Evolutionary conservation across 1,140 invertebrate species (phyloP), one percentile per base, ranked within the genome.

Genomic region (Drosophila pruinosa): DNA sequence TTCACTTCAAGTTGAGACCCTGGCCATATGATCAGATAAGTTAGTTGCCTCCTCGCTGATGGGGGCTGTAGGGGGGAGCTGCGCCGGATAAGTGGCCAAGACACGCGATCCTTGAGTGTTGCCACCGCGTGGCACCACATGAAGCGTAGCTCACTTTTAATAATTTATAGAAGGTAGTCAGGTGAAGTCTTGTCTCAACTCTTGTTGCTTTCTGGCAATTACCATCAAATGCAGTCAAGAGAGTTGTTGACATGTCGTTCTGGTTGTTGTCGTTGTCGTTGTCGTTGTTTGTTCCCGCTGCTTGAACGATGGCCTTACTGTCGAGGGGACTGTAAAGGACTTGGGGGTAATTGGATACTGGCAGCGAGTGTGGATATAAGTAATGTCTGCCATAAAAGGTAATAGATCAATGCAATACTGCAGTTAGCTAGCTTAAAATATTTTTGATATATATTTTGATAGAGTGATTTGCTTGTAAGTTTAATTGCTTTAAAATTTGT

Each of bases 101-200:
- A 63, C 68, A 71, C 68, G 68, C 68, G 68, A 71, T 63, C 38
- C 41, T 45, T 24, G 48, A 70, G 59, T 64, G 43, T 47, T 63
- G 65, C 65, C 48, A 68, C 64, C 64, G 57, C 43, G 53, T 57
- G 59, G 53, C 54, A 52, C 45, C 69, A 72, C 56, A 50, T 61
- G 54, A 15, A 67, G 52, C 63, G 61, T 43, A 71, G 28, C 70
- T 72, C 63, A 85, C 77, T 78, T 72, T 78, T 82, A 76, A 88
- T 88, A 86, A 86, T 86, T 86, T 86, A 86, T 88, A 78, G 83
- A 82, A 70, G 78, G 82, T 68, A 86, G 82, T 86, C 82, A 86
- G 82, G 82, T 86, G 82, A 86, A 86, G 78, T 75, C 82, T 74
- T 63, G 63, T 62, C 71, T 69, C 63, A 56, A 63, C 62, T 57